A percentile compares a stretch with the other conserved stretches of the same genome.
phyloP scores from a whole-genome alignment of 1,140 invertebrate species.

The Drosophila nikananu region DNA sequence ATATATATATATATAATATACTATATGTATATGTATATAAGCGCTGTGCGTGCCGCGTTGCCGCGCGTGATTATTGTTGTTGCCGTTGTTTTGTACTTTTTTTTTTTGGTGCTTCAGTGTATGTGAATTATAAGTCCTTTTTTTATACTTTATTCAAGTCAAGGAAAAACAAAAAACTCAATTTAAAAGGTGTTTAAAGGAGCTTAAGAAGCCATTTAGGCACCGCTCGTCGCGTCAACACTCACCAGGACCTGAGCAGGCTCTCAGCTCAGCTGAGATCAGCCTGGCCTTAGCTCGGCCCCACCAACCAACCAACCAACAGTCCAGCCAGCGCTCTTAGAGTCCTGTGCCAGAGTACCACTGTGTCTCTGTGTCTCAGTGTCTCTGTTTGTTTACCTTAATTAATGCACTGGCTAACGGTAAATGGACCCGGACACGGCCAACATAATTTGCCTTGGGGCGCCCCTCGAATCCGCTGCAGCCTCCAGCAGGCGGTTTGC shows the following conservation, averaged over 20 bases:
- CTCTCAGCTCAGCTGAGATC: slow-evolving; percentile 10
- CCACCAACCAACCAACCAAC: not conserved
- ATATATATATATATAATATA: not conserved
- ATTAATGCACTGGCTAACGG: slow-evolving; percentile 73
- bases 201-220: slow-evolving; percentile 44
- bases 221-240: slow-evolving; percentile 23
- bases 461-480: slow-evolving; percentile 29
- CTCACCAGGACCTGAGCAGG: slow-evolving; percentile 11
- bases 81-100: slow-evolving; percentile 19
- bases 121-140: slow-evolving; percentile 10
- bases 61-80: slow-evolving; percentile 48
- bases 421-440: slow-evolving; percentile 38
- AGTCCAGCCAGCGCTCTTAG: not conserved
- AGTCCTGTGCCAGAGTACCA: slow-evolving; percentile 1
- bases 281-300: slow-evolving; percentile 2
- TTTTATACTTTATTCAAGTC: slow-evolving; percentile 5
- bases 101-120: slow-evolving; percentile 32
- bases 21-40: not conserved
- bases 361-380: slow-evolving; percentile 26
- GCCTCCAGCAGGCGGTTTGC: slow-evolving; percentile 4
- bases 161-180: slow-evolving; percentile 9
- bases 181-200: slow-evolving; percentile 66
- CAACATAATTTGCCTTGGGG: slow-evolving; percentile 44
- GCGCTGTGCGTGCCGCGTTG: slow-evolving; percentile 48
- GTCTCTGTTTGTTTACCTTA: slow-evolving; percentile 77